phyloP scores from a whole-genome alignment of 2,113 vertebrate species.

The Ictalurus punctatus region DNA sequence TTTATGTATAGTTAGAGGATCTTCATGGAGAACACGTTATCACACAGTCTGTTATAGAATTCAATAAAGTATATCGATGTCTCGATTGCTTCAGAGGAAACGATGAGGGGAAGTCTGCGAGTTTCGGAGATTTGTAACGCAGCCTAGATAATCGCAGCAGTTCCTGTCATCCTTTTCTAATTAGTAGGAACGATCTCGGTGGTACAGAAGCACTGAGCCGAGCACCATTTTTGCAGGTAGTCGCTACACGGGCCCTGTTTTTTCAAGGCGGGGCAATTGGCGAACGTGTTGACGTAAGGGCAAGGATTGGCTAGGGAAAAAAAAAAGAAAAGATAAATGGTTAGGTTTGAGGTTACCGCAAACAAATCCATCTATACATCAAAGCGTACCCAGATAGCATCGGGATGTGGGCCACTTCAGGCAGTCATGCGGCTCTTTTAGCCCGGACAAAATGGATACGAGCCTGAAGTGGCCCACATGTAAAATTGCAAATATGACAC shows the following conservation, averaged over 20 bases:
- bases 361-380: constrained; percentile 9
- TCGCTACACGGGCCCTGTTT: constrained; percentile 39
- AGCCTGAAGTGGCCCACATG: too few species aligned
- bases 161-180: constrained; percentile 35
- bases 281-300: constrained; percentile 57
- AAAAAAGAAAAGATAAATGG: constrained; percentile 4
- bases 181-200: constrained; percentile 62
- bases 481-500: too few species aligned
- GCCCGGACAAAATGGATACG: too few species aligned
- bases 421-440: too few species aligned
- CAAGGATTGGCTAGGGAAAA: constrained; percentile 67
- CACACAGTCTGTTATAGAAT: not conserved
- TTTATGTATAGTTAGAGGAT: not conserved
- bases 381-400: not conserved
- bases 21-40: not conserved
- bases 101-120: not conserved
- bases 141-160: not conserved
- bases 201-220: constrained; percentile 63
- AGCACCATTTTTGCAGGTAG: constrained; percentile 38
- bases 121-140: not conserved
- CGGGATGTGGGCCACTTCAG: too few species aligned
- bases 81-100: not conserved
- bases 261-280: constrained; percentile 58
- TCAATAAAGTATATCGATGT: not conserved
- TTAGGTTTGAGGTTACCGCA: not conserved